phyloP scores from a whole-genome alignment of 2,113 vertebrate species.

The Misgurnus mizolepis region DNA sequence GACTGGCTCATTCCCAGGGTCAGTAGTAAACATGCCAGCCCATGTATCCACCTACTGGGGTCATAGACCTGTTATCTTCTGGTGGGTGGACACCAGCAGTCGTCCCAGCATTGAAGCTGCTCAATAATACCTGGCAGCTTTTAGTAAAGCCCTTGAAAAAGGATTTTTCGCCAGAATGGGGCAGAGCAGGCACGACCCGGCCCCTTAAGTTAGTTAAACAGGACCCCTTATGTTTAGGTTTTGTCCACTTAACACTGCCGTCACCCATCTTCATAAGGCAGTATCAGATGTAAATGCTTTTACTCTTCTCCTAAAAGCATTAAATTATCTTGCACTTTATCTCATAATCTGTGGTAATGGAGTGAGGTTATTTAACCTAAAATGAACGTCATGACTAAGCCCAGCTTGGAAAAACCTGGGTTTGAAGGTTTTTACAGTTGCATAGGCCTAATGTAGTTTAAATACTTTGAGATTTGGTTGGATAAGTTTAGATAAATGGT shows the following conservation, averaged over 20 bases:
- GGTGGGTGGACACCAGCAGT: conserved; percentile 28
- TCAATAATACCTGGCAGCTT: conserved; percentile 55
- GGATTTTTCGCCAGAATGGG: conserved; percentile 10
- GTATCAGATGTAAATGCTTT: conserved; percentile 20
- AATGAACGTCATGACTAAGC: too few species aligned
- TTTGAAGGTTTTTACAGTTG: too few species aligned
- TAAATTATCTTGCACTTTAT: conserved; percentile 6
- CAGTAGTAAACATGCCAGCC: conserved; percentile 57
- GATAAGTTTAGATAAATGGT: too few species aligned
- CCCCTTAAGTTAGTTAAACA: conserved; percentile 41
- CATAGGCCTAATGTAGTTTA: too few species aligned
- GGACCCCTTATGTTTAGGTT: conserved; percentile 36
- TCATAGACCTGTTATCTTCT: conserved; percentile 35
- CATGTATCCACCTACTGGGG: conserved; percentile 57
- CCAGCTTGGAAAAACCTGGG: too few species aligned
- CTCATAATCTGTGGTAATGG: neutral
- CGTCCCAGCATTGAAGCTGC: conserved; percentile 38
- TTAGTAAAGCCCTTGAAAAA: conserved; percentile 44
- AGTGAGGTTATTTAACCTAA: neutral
- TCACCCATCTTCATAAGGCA: neutral
- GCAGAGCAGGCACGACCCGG: conserved; percentile 27
- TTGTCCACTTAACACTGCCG: conserved; percentile 21
- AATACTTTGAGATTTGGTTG: too few species aligned
- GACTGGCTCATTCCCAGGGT: conserved; percentile 55
- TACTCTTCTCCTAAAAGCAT: conserved; percentile 1